Percentiles rank a stretch among this genome's conserved stretches.
Conservation (phyloP, 2,113 vertebrate species). For the Apeltes quadracus region DNA sequence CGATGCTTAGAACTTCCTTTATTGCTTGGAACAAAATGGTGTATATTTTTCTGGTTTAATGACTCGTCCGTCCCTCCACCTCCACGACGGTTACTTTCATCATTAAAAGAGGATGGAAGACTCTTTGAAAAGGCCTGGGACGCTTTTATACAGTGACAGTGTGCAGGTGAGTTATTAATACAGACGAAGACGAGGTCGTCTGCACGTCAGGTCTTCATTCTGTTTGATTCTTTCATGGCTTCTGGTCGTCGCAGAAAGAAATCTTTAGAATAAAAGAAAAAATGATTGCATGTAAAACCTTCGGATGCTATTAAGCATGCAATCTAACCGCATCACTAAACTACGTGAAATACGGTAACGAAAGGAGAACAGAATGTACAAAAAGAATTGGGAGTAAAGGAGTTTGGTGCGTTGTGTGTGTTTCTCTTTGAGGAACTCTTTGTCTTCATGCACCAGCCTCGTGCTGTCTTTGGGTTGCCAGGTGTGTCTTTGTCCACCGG, state of each 20-base stretch:
- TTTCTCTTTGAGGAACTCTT: too few species aligned
- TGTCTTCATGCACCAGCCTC: not conserved
- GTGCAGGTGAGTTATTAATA: not conserved
- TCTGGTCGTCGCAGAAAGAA: too few species aligned
- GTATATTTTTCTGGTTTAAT: not conserved
- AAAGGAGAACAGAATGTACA: not conserved
- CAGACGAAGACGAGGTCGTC: too few species aligned
- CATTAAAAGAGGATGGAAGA: not conserved
- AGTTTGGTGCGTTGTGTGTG: too few species aligned
- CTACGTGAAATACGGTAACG: not conserved
- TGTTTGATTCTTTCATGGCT: too few species aligned
- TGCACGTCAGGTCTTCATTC: too few species aligned
- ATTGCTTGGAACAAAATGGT: not conserved
- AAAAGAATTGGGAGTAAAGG: too few species aligned
- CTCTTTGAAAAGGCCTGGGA: not conserved
- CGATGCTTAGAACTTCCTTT: not conserved
- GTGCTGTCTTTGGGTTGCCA: slow-evolving; percentile 3
- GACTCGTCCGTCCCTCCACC: not conserved
- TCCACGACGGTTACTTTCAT: not conserved
- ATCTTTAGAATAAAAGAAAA: not conserved
- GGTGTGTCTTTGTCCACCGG: slow-evolving; percentile 2
- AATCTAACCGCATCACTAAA: not conserved
- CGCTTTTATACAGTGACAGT: not conserved
- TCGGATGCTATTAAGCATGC: too few species aligned
- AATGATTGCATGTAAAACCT: too few species aligned